Conservation (phyloP, 1,140 invertebrate species). For the Agrypnia vestita region DNA sequence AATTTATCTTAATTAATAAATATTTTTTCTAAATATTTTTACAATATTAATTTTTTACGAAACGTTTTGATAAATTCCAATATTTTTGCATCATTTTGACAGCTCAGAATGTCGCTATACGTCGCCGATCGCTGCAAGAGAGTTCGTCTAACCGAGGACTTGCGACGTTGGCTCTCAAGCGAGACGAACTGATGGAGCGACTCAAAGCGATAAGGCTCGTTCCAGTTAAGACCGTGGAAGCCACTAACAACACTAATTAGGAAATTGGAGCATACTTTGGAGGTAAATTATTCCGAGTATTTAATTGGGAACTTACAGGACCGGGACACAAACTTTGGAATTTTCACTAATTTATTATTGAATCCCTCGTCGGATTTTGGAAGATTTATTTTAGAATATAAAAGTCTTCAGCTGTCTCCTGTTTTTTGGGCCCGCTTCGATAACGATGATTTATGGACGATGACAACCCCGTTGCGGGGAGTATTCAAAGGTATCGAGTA, state of each 20-base stretch:
- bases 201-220: slow-evolving; percentile 58
- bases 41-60: too few species aligned
- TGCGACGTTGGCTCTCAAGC: slow-evolving; percentile 7
- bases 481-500: too few species aligned
- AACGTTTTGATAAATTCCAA: too few species aligned
- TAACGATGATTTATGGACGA: too few species aligned
- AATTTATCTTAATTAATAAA: too few species aligned
- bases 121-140: background rate
- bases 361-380: too few species aligned
- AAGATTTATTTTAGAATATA: too few species aligned
- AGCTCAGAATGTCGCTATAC: background rate
- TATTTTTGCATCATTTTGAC: too few species aligned
- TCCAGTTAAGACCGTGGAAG: slow-evolving; percentile 50
- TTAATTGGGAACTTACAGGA: slow-evolving; percentile 1
- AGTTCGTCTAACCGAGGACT: background rate
- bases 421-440: too few species aligned
- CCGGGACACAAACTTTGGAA: slow-evolving; percentile 9
- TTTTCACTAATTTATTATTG: background rate
- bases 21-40: too few species aligned
- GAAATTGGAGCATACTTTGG: slow-evolving; percentile 28
- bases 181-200: slow-evolving; percentile 43
- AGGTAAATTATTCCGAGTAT: slow-evolving; percentile 22
- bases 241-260: slow-evolving; percentile 56
- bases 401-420: too few species aligned
- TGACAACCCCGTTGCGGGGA: too few species aligned